Evolutionary conservation across 2,113 vertebrate genomes (phyloP).

Genomic region (Chionomys nivalis): DNA sequence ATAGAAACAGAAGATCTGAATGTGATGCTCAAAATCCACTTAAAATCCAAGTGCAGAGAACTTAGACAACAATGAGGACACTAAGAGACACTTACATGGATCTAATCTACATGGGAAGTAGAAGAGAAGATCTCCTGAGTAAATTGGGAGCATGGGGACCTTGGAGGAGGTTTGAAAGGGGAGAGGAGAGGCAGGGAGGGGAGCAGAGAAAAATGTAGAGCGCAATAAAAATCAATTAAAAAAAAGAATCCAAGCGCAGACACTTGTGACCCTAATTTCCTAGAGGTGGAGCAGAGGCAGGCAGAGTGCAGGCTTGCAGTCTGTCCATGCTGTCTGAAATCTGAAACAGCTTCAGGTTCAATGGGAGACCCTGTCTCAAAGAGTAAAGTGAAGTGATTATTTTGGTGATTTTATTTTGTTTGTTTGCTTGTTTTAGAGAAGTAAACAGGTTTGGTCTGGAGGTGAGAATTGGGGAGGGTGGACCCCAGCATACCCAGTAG

Average conservation of each 20-base stretch:
- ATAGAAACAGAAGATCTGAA: not conserved
- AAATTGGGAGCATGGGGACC: too few relatives aligned
- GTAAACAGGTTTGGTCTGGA: slow-evolving; percentile 44
- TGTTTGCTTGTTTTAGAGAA: not conserved
- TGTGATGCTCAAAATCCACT: not conserved
- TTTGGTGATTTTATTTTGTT: slow-evolving; percentile 38
- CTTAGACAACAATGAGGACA: too few relatives aligned
- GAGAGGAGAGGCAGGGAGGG: too few relatives aligned
- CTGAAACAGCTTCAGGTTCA: not conserved
- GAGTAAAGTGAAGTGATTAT: not conserved
- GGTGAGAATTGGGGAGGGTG: slow-evolving; percentile 36
- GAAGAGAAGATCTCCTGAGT: too few relatives aligned
- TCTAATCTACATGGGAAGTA: too few relatives aligned
- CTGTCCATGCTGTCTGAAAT: not conserved
- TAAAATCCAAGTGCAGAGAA: not conserved
- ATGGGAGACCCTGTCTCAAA: not conserved
- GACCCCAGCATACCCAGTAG: not conserved
- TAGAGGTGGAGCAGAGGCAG: not conserved
- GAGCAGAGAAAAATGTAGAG: too few relatives aligned
- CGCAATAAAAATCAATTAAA: too few relatives aligned
- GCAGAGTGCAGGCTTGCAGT: not conserved
- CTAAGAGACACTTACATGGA: too few relatives aligned
- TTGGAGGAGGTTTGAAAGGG: too few relatives aligned
- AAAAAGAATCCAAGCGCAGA: not conserved
- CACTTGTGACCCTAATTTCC: not conserved